A percentile compares a stretch with the other conserved stretches of the same genome.
Evolutionary conservation across 2,113 vertebrate species (phyloP).

Genomic region (Bos javanicus): DNA sequence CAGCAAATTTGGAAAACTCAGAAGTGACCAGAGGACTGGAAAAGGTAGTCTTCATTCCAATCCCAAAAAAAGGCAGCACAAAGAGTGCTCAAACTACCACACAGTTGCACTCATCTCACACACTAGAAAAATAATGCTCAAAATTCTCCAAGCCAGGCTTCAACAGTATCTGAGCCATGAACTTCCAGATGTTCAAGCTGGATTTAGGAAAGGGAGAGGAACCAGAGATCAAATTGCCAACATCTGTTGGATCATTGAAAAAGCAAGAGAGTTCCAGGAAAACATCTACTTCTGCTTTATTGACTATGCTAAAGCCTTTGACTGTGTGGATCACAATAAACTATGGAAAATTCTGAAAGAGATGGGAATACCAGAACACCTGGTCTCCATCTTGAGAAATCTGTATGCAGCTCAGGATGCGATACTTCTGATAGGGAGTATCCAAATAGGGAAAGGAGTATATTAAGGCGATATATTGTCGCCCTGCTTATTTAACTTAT

Average conservation of each 20-base stretch:
- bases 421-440: too few relatives aligned
- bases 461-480: not conserved
- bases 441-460: not conserved
- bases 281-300: not conserved
- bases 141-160: not conserved
- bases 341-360: not conserved
- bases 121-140: not conserved
- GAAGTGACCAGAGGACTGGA: not conserved
- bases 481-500: not conserved
- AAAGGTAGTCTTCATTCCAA: not conserved
- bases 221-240: not conserved
- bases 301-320: not conserved
- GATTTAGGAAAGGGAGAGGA: not conserved
- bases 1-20: not conserved
- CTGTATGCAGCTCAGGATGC: not conserved
- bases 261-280: not conserved
- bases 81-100: not conserved
- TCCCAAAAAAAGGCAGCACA: not conserved
- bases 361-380: not conserved
- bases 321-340: not conserved
- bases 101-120: not conserved
- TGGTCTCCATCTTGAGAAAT: not conserved
- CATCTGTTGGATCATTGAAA: accelerated
- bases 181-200: not conserved
- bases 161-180: not conserved